These are phyloP conservation scores for Pelvicachromis taeniatus DNA, from an alignment of 2,113 vertebrate species.

Conservation along the genomic window DNA sequence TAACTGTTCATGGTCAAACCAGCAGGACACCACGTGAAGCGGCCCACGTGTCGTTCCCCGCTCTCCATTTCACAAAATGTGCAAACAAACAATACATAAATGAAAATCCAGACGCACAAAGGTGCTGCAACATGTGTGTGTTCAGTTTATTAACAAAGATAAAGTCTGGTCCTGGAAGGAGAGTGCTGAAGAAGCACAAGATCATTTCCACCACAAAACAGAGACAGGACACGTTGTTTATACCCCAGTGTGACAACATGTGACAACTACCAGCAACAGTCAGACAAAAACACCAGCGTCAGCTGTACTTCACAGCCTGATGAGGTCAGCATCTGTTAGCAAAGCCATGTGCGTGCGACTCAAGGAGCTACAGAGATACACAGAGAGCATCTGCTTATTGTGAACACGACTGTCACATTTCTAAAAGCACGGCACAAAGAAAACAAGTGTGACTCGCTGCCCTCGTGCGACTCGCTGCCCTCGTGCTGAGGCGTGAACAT, in stretches of 20 bases:
- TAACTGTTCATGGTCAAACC: not conserved
- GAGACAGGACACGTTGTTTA: not conserved
- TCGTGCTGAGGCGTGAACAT: not conserved
- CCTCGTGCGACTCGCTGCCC: not conserved
- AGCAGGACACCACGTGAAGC: not conserved
- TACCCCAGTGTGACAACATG: not conserved
- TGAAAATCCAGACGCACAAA: not conserved
- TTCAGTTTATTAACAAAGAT: not conserved
- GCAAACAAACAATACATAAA: not conserved
- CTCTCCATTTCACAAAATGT: not conserved
- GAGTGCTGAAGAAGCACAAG: not conserved
- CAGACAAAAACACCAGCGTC: not conserved
- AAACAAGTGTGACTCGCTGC: not conserved
- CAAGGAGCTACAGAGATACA: no score
- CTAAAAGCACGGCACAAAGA: not conserved
- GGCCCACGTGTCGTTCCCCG: not conserved
- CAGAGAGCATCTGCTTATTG: no score
- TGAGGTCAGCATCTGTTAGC: not conserved
- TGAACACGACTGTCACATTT: no score
- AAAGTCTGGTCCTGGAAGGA: not conserved
- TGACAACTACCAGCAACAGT: not conserved
- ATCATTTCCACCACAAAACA: not conserved
- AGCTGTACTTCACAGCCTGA: not conserved
- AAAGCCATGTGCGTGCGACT: not conserved
- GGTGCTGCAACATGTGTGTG: not conserved